Evolutionary conservation across 2,888 invertebrate genomes (phyloP), one percentile per base, ranked within the genome.

Genomic region (Bombylius discolor): DNA sequence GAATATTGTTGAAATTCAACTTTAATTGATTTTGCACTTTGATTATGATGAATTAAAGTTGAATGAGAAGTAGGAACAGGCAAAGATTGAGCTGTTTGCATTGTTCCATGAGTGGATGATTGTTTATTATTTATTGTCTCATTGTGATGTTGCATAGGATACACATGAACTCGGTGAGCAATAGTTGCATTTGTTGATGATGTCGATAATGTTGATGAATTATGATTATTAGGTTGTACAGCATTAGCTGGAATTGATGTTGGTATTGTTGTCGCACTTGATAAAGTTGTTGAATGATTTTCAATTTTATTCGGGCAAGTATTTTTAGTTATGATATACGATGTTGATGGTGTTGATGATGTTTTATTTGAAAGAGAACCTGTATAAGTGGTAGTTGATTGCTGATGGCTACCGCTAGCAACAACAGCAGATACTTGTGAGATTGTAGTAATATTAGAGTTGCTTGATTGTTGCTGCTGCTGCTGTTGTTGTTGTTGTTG

Each of bases 171-270:
- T 32, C 67, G 64, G 55, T 70, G 71, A 9, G 69, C 63, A 33
- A 11, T 47, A 33, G 44, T 23, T 36, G 31, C 34, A 39, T 33
- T 55, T 14, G 63, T 46, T 61, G 53, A 52, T 62, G 64, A 61
- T n/a, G 65, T 63, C 42, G 53, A 45, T 48, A 59, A 50, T 33
- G 60, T 51, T 42, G 65, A 61, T 55, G 59, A 56, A 45, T 64
- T 72, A 60, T 72, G 73, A 61, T 73, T 73, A 58, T 73, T 73
- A 0, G 72, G 72, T 55, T 71, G 72, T 49, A 72, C 72, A 55
- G 72, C 66, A 63, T 72, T 73, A 7, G 73, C 68, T 1, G 72
- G 68, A 54, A 73, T 62, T 62, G 59, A 39, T 5, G 62, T 55
- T n/a, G 58, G 52, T 54, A 60, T 51, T 39, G 60, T 52, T 45